These are phyloP conservation scores for Canis aureus DNA, from an alignment of 2,113 vertebrate species.

Conservation along the genomic window DNA sequence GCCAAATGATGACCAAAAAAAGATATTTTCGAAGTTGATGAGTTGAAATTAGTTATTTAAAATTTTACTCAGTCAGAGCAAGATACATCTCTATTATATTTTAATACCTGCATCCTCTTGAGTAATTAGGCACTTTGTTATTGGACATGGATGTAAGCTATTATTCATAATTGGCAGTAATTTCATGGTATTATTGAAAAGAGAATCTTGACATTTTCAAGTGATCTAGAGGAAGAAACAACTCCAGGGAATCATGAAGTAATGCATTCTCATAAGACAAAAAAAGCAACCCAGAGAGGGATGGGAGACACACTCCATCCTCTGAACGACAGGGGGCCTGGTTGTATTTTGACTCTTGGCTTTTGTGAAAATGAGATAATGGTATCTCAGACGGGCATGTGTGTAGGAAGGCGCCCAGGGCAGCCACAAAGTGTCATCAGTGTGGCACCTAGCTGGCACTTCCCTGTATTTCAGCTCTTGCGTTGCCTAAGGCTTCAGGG, in stretches of 20 bases:
- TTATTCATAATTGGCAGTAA: neutral
- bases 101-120: neutral
- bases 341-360: neutral
- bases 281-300: neutral
- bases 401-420: neutral
- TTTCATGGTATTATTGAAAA: neutral
- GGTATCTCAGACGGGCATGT: rapidly evolving
- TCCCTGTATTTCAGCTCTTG: neutral
- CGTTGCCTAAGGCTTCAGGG: neutral
- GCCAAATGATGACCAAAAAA: neutral
- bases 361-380: neutral
- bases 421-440: neutral
- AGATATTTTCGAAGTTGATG: neutral
- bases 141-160: neutral
- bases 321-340: neutral
- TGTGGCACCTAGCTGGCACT: neutral
- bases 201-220: neutral
- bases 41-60: neutral
- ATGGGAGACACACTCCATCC: neutral
- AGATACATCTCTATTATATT: neutral
- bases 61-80: neutral
- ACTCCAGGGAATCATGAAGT: neutral
- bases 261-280: neutral
- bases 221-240: neutral
- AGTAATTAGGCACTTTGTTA: neutral